These are phyloP conservation scores for Oikopleura albicans DNA, from an alignment of 23 tunicate genomes.

Conservation along the genomic window DNA sequence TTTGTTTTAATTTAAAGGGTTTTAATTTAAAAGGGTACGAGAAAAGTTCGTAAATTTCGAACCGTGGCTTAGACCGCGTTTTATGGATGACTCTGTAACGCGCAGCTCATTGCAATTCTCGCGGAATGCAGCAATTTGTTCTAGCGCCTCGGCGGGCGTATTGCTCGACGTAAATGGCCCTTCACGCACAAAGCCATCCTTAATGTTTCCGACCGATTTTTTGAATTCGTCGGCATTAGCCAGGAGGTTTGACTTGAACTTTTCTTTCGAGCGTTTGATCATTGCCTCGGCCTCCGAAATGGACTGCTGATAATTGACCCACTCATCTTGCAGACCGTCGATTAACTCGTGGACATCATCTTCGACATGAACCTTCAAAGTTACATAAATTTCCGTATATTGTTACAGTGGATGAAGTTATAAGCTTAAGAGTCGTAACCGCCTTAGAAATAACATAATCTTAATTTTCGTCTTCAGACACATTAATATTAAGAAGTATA, in stretches of 20 bases:
- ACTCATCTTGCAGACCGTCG: conserved; percentile 44
- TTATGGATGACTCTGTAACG: conserved; percentile 30
- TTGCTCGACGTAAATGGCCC: conserved; percentile 63
- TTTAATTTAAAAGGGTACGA: no score
- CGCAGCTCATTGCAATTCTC: conserved; percentile 34
- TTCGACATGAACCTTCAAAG: no score
- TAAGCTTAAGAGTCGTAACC: no score
- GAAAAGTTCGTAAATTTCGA: no score
- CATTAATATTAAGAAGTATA: no score
- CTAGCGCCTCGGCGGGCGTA: conserved; percentile 38
- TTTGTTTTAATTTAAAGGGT: no score
- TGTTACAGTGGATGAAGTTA: neutral
- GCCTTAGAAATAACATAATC: no score
- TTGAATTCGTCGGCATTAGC: conserved; percentile 84
- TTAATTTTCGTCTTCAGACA: no score
- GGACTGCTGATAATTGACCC: conserved; percentile 57
- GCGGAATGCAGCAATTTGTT: conserved; percentile 34
- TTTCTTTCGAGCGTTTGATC: conserved; percentile 77
- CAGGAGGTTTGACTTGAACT: conserved; percentile 60
- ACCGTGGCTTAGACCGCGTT: conserved; percentile 64
- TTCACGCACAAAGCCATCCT: conserved; percentile 47
- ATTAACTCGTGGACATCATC: conserved; percentile 22
- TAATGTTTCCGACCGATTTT: conserved; percentile 38
- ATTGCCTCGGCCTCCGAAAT: conserved; percentile 47
- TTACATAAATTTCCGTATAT: no score